These are phyloP conservation scores for Seira ritae DNA, from an alignment of 2,888 invertebrate species.

Conservation along the genomic window DNA sequence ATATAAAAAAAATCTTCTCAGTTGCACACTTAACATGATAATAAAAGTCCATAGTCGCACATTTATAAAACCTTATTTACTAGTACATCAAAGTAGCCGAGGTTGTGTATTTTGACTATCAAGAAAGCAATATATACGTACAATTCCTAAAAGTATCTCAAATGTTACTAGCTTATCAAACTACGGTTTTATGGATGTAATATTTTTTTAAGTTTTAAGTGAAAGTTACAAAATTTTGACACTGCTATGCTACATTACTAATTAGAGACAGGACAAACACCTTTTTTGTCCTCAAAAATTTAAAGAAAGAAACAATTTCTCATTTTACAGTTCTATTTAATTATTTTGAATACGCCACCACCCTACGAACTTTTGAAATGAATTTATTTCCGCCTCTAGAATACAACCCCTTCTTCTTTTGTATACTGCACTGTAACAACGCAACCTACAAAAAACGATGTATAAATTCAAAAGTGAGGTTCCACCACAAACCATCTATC, in stretches of 20 bases:
- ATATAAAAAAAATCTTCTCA: slow-evolving; percentile 42
- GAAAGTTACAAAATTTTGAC: slow-evolving; percentile 7
- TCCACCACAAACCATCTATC: too few relatives aligned
- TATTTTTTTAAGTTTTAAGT: not conserved
- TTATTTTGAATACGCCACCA: too few relatives aligned
- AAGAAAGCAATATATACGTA: slow-evolving; percentile 29
- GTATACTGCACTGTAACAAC: too few relatives aligned
- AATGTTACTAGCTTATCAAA: not conserved
- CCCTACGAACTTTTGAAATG: too few relatives aligned
- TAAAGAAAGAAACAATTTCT: too few relatives aligned
- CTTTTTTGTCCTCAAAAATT: too few relatives aligned
- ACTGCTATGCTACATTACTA: not conserved
- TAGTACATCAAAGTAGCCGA: slow-evolving; percentile 43
- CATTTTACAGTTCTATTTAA: too few relatives aligned
- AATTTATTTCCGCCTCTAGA: too few relatives aligned
- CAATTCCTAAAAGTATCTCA: slow-evolving; percentile 28
- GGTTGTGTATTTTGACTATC: slow-evolving; percentile 41
- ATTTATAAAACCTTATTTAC: slow-evolving; percentile 16
- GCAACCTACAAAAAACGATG: too few relatives aligned
- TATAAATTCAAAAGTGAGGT: too few relatives aligned
- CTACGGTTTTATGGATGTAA: slow-evolving; percentile 25
- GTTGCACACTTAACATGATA: slow-evolving; percentile 47
- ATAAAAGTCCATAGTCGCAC: slow-evolving; percentile 27
- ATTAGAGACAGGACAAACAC: too few relatives aligned
- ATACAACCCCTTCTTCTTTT: too few relatives aligned